Conservation (phyloP, 2,113 vertebrate genomes). For the Dipodomys stephensi region DNA sequence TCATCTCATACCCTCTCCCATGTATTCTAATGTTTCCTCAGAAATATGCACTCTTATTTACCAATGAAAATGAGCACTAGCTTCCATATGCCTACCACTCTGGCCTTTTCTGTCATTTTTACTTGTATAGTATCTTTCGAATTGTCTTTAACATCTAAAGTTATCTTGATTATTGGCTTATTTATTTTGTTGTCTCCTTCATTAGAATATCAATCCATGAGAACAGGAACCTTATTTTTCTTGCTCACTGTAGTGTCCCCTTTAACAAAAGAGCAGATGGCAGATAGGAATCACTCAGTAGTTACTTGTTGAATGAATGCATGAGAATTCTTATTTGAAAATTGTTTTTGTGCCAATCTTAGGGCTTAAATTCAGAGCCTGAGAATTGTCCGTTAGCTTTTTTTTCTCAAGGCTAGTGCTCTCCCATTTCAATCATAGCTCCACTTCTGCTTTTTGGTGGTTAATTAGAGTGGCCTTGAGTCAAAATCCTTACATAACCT, state of each 20-base stretch:
- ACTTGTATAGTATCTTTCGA: neutral
- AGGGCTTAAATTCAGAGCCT: no score
- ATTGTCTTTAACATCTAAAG: conserved; percentile 31
- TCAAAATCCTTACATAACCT: no score
- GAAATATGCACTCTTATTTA: neutral
- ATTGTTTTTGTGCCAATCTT: neutral
- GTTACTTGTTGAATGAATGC: conserved; percentile 11
- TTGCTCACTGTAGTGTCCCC: neutral
- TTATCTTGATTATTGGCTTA: conserved; percentile 17
- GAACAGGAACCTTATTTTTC: neutral
- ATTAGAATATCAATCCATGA: conserved; percentile 25
- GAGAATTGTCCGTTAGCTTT: no score
- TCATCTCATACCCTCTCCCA: neutral
- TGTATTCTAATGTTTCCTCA: conserved; percentile 7
- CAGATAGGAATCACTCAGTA: conserved; percentile 30
- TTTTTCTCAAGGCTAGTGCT: no score
- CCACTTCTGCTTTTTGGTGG: no score
- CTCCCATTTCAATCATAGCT: no score
- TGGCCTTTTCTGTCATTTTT: neutral
- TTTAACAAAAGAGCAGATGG: conserved; percentile 39
- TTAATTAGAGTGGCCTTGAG: no score
- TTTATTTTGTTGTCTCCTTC: neutral
- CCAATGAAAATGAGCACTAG: neutral
- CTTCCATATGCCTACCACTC: neutral
- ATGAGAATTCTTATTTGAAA: conserved; percentile 2